phyloP scores from a whole-genome alignment of 2,113 vertebrate species.

The Forbesichthys papilliferus region DNA sequence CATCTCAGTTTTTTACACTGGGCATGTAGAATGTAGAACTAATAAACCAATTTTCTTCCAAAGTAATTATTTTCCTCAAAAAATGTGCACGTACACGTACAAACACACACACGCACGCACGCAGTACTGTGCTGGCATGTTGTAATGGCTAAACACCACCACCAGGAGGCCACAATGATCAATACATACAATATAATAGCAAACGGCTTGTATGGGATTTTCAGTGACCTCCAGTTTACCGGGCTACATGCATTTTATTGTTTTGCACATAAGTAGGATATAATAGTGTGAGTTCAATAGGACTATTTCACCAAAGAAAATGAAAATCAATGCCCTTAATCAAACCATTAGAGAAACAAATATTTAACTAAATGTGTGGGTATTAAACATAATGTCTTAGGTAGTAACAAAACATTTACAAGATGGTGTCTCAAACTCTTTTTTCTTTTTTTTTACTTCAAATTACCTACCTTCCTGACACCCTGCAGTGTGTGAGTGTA shows the following conservation, averaged over 20 bases:
- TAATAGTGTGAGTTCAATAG: no score
- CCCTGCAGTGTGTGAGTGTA: slow-evolving; percentile 19
- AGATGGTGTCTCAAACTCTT: background rate
- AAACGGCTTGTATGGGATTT: background rate
- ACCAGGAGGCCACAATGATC: slow-evolving; percentile 4
- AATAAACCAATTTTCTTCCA: background rate
- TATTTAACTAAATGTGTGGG: no score
- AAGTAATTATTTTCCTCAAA: background rate
- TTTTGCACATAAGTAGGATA: no score
- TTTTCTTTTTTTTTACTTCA: background rate
- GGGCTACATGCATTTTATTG: no score
- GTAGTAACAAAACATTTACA: no score
- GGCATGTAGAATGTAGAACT: background rate
- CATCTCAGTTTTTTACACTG: background rate
- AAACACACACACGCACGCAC: background rate
- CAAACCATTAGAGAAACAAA: no score
- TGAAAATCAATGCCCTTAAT: no score
- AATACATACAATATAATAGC: background rate
- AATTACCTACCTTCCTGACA: background rate
- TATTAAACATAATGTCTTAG: no score
- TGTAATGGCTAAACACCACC: background rate
- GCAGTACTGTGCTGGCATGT: background rate
- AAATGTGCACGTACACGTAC: background rate
- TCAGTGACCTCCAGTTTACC: no score
- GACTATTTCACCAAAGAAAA: no score